Base-by-base conservation (phyloP, 64 coral and sea anemone genomes). In the Pocillopora damicornis region DNA sequence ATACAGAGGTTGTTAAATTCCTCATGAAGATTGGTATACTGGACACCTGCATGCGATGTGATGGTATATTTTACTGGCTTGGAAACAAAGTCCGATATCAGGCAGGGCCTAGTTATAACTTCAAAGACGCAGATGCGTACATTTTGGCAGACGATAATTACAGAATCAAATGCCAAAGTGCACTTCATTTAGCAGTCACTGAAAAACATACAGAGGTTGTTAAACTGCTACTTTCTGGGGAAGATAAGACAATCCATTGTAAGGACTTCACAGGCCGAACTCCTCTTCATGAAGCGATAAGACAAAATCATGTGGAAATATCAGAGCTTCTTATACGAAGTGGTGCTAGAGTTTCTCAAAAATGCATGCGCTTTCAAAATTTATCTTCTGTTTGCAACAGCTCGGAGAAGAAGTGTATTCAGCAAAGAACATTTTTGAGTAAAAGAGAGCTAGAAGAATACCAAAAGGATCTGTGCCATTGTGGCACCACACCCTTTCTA, bases 61-160 rank as follows among this genome's bases (percentile, higher is more conserved):
- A 90, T 16, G 88, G 88, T 2, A 82, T 78, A 8, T 90, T 90
- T 71, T 75, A 82, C 13, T 90, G 88, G 88, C 65, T 81, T 42
- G 58, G 45, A 71, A 35, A 72, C 60, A 36, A 16, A 51, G 20
- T 35, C 0, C 38, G 87, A 25, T 79, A 71, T 9, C 87, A 89
- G 30, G 35, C 36, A 51, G 35, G 15, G 1, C 11, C 67, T 68
- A 0, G 8, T 20, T n/a, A 15, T 26, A 22, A 10, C 18, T 17
- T 0, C 25, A 15, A 1, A 30, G 11, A 69, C 58, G 0, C 3
- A 15, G 1, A 42, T 15, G 36, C 42, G 12, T 86, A 76, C 15
- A 35, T 86, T n/a, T 58, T 86, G 37, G 38, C 42, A 2, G 81
- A 91, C 35, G 89, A 91, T 13, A 23, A 37, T 18, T 86, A 64